Base-by-base conservation (phyloP, 2,797 vertebrate genomes). In the Gadopsis bispinosus region DNA sequence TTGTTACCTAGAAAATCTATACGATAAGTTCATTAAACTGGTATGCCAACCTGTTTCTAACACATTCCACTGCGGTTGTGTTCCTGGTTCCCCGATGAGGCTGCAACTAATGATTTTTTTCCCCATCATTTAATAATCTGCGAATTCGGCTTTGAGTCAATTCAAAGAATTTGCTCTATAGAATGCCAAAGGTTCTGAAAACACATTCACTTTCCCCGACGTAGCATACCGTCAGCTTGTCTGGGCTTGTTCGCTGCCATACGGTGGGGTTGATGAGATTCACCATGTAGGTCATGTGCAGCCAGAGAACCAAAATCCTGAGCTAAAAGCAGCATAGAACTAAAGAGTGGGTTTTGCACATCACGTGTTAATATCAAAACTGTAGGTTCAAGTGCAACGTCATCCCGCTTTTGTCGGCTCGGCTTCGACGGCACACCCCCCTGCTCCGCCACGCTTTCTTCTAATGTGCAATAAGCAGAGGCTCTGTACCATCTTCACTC, bases 401-500 rank as follows among this genome's bases (percentile, higher is more conserved):
- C 58, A 55, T 2, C 20, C 31, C 5, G 43, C 13, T n/a, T 10
- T 29, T 48, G 26, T 4, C 51, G 45, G 5, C 20, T 37, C 33
- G 8, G 43, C 19, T 20, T 50, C 13, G 4, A 8, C 14, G 3
- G 19, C 17, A 4, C 63, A 13, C 50, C 20, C n/a, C 26, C 26
- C 26, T 26, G 26, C 62, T 17, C 31, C 17, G 11, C 4, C n/a
- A 17, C 31, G 31, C 29, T 50, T 69, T 58, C 65, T 48, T 64
- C 71, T 80, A 70, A 81, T 80, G 59, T 67, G 70, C 72, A 81
- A 75, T 87, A 84, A 91, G 74, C 75, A 76, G 51, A 37, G 60
- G 31, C 54, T 77, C 56, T 83, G 75, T 87, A 75, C 37, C 79
- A 31, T 83, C 78, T 82, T 89, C 80, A 79, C 73, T 81, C 66